These are phyloP conservation scores for Protomyctophum bolini DNA, from an alignment of 2,113 vertebrate species.

Conservation along the genomic window DNA sequence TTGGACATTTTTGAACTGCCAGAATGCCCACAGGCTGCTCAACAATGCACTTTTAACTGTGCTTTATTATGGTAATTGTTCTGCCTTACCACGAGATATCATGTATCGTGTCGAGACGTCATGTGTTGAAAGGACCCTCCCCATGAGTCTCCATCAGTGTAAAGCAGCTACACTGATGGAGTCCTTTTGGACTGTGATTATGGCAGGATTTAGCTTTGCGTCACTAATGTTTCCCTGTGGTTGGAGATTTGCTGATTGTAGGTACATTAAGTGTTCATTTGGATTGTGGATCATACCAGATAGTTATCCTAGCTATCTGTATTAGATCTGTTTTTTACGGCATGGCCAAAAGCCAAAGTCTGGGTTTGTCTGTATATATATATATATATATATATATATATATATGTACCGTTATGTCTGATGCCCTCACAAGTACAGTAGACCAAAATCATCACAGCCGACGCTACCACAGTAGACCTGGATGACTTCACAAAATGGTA, in stretches of 20 bases:
- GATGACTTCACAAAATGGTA: too few species aligned
- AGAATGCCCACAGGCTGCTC: background rate
- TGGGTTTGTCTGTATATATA: too few species aligned
- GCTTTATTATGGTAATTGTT: background rate
- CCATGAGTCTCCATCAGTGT: too few species aligned
- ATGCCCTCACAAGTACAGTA: too few species aligned
- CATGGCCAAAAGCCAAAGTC: too few species aligned
- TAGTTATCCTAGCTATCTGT: too few species aligned
- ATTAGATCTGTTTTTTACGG: too few species aligned
- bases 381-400: background rate
- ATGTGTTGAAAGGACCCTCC: background rate
- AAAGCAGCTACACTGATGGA: background rate
- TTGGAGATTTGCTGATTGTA: slow-evolving; percentile 6
- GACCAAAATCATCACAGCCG: too few species aligned
- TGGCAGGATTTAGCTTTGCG: slow-evolving; percentile 16
- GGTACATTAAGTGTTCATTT: background rate
- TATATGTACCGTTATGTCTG: background rate
- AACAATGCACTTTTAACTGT: background rate
- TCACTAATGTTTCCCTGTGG: slow-evolving; percentile 3
- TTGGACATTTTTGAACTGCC: background rate
- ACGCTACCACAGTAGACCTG: too few species aligned
- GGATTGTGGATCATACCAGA: too few species aligned
- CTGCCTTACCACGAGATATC: background rate
- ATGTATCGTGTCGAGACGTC: slow-evolving; percentile 7
- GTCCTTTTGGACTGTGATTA: background rate